Evolutionary conservation across 2,113 vertebrate genomes (phyloP).

Genomic region (Oxyruncus cristatus): DNA sequence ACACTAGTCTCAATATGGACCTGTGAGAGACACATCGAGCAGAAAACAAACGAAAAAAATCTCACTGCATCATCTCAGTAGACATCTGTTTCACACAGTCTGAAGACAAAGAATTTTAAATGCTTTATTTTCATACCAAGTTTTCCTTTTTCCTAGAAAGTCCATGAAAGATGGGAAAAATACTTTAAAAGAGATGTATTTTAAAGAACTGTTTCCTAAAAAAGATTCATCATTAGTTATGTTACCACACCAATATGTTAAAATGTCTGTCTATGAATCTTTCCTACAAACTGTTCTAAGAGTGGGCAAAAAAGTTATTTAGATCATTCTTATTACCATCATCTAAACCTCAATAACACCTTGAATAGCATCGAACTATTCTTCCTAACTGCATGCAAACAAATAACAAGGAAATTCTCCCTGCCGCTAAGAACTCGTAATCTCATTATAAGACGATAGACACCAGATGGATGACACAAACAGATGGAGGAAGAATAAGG

Average conservation of each 20-base stretch:
- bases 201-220: neutral
- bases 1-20: neutral
- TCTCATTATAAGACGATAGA: slow-evolving; percentile 46
- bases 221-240: neutral
- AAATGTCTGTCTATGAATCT: neutral
- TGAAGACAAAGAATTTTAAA: neutral
- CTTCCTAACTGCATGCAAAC: neutral
- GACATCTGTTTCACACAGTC: neutral
- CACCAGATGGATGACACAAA: slow-evolving; percentile 42
- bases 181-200: neutral
- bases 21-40: neutral
- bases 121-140: neutral
- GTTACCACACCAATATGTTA: neutral
- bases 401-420: slow-evolving; percentile 19
- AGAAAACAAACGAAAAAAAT: neutral
- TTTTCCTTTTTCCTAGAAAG: neutral
- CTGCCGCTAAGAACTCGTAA: neutral
- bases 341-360: neutral
- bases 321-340: neutral
- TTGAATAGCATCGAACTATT: neutral
- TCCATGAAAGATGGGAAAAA: neutral
- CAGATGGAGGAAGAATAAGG: slow-evolving; percentile 62
- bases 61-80: neutral
- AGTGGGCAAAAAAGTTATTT: neutral
- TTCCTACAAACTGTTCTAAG: neutral